Evolutionary conservation across 2,797 vertebrate genomes (phyloP).

Genomic region (Phrynocephalus guinanensis): DNA sequence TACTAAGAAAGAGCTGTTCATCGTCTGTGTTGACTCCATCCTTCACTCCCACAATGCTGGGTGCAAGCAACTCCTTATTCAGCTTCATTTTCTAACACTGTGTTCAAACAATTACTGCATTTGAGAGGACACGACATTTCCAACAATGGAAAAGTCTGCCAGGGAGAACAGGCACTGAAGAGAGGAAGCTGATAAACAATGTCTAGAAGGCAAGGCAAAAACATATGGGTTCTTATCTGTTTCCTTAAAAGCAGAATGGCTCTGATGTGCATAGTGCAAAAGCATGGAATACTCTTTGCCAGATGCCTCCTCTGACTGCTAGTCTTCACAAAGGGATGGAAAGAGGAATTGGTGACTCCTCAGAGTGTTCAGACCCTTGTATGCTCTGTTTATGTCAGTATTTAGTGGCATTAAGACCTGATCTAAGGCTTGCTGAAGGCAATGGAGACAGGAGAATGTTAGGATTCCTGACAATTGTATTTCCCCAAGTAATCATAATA

Average conservation of each 20-base stretch:
- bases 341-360: background rate
- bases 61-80: constrained; percentile 6
- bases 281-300: background rate
- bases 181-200: constrained; percentile 41
- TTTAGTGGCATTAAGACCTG: background rate
- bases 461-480: background rate
- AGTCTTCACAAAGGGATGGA: background rate
- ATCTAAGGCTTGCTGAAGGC: background rate
- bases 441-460: constrained; percentile 1
- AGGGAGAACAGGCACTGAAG: constrained; percentile 49
- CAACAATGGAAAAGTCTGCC: constrained; percentile 1
- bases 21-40: no score
- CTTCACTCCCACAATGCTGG: background rate
- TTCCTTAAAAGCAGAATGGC: background rate
- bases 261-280: background rate
- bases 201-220: constrained; percentile 18
- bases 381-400: background rate
- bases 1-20: no score
- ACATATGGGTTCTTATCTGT: constrained; percentile 27
- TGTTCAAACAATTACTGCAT: constrained; percentile 9
- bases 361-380: background rate
- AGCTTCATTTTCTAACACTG: background rate
- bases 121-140: constrained; percentile 22
- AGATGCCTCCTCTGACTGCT: background rate
- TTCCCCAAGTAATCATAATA: background rate